Conservation (phyloP, 2,113 vertebrate species). For the Chloroceryle aenea region DNA sequence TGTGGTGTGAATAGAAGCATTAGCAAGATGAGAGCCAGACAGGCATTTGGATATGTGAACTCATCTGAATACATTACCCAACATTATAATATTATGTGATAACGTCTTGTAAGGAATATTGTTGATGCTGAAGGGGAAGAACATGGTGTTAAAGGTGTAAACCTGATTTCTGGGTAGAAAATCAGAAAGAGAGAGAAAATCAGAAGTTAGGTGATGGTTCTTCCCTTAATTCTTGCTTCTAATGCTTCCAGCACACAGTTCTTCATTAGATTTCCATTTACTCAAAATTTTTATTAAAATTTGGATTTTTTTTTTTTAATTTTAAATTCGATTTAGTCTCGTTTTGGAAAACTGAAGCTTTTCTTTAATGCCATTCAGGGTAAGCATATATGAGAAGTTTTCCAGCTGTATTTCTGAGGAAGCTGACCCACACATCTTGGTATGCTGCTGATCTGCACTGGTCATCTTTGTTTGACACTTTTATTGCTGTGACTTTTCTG, state of each 20-base stretch:
- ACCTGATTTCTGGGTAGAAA: neutral
- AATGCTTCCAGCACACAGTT: neutral
- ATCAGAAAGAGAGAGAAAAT: neutral
- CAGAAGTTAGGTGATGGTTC: neutral
- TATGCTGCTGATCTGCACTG: neutral
- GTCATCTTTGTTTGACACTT: neutral
- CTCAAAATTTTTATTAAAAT: neutral
- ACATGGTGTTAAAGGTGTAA: neutral
- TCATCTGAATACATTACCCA: neutral
- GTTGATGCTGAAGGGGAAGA: neutral
- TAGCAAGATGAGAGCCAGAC: neutral
- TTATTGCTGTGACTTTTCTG: neutral
- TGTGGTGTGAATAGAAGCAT: neutral
- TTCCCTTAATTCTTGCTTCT: neutral
- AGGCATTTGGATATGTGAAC: neutral
- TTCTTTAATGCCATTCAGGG: neutral
- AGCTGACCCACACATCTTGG: neutral
- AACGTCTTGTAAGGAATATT: neutral
- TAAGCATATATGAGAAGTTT: neutral
- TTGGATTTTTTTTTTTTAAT: neutral
- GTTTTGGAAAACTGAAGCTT: neutral
- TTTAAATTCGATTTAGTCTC: neutral
- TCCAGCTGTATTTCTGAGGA: neutral
- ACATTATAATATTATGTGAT: neutral
- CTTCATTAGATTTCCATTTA: neutral